A percentile compares a stretch with the other conserved stretches of the same genome.
Evolutionary conservation across 2,113 vertebrate species (phyloP).

Genomic region (Blennius ocellaris): DNA sequence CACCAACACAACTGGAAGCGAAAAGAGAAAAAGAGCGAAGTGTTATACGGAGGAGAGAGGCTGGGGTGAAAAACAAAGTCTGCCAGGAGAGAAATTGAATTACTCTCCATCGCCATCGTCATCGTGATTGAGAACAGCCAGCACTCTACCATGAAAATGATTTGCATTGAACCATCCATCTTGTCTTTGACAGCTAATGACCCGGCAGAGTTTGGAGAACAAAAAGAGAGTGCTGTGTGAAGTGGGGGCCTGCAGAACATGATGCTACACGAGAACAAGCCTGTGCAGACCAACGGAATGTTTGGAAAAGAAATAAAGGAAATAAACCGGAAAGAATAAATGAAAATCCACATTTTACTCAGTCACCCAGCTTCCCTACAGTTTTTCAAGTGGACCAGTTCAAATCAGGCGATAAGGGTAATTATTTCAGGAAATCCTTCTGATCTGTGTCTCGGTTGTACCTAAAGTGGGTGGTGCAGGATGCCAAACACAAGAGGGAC

Average conservation of each 20-base stretch:
- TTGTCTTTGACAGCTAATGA: conserved; percentile 40
- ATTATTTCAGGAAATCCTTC: background rate
- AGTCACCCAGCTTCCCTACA: background rate
- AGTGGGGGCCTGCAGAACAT: background rate
- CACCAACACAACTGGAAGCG: background rate
- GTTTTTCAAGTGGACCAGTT: background rate
- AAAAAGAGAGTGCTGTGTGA: background rate
- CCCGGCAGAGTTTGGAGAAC: background rate
- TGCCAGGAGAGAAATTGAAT: conserved; percentile 43
- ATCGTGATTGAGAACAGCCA: conserved; percentile 23
- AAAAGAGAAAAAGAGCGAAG: background rate
- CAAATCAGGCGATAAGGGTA: background rate
- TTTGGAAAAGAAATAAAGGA: background rate
- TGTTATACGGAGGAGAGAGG: conserved; percentile 5
- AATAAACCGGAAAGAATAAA: background rate
- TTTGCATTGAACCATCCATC: conserved; percentile 52
- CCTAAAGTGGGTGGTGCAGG: background rate
- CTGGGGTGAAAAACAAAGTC: conserved; percentile 25
- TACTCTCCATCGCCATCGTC: conserved; percentile 13
- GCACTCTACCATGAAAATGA: conserved; percentile 43
- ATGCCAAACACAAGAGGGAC: background rate
- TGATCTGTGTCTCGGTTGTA: background rate
- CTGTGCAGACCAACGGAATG: background rate
- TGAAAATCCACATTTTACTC: background rate
- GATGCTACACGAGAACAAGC: background rate